phyloP scores from a whole-genome alignment of 1,140 invertebrate species.

The Atta texana region DNA sequence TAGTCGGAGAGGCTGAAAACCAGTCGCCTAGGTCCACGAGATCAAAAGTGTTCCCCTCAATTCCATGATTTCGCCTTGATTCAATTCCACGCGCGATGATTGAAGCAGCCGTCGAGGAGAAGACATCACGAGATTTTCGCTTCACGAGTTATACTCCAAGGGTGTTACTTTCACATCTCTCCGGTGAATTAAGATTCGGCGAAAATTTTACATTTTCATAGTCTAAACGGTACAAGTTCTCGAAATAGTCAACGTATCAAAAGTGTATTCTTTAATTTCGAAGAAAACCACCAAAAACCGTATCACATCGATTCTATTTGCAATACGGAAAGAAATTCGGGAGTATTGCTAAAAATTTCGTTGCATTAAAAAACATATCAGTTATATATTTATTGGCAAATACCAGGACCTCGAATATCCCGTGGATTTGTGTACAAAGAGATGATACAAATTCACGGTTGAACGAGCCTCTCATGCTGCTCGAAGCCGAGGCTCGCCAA shows the following conservation, averaged over 20 bases:
- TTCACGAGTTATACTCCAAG: not conserved
- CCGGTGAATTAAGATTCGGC: not conserved
- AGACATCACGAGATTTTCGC: constrained; percentile 21
- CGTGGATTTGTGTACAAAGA: constrained; percentile 2
- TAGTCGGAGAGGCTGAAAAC: not conserved
- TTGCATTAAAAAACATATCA: not conserved
- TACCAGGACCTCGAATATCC: not conserved
- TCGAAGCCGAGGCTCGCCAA: not conserved
- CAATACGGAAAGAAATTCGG: not conserved
- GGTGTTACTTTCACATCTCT: not conserved
- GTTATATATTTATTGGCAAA: constrained; percentile 6
- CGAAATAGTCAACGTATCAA: constrained; percentile 45
- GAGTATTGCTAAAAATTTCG: not conserved
- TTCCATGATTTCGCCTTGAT: too few relatives aligned
- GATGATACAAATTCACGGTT: constrained; percentile 13
- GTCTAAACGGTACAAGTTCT: constrained; percentile 7
- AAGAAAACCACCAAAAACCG: constrained; percentile 35
- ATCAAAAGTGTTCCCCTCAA: not conserved
- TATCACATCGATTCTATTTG: not conserved
- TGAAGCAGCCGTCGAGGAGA: constrained; percentile 1
- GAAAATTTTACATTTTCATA: constrained; percentile 22
- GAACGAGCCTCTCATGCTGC: constrained; percentile 18
- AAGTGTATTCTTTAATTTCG: not conserved
- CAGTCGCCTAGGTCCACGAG: constrained; percentile 60
- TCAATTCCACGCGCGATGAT: not conserved